Evolutionary conservation across 1,140 invertebrate genomes (phyloP).

Genomic region (Bombus waltoni): DNA sequence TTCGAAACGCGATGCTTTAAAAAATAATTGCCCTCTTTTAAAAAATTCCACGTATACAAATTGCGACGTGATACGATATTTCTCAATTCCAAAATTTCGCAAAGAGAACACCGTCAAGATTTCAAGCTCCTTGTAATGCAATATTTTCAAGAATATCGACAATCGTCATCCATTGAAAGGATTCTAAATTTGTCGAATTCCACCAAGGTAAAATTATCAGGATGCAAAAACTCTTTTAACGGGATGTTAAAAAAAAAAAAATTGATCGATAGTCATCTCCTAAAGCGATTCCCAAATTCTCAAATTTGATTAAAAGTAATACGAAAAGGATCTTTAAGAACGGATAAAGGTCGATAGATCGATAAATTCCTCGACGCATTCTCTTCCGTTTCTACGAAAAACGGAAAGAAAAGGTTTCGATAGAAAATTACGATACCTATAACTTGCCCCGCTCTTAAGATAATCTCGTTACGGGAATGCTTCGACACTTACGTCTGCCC

Average conservation of each 20-base stretch:
- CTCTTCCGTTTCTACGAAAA: neutral
- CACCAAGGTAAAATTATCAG: too few species aligned
- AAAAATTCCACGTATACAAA: too few species aligned
- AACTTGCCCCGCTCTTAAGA: neutral
- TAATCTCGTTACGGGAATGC: conserved; percentile 38
- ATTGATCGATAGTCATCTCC: too few species aligned
- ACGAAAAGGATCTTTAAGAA: neutral
- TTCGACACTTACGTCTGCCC: neutral
- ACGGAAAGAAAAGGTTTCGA: neutral
- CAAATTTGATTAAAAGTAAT: neutral
- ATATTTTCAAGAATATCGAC: too few species aligned
- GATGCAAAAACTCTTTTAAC: too few species aligned
- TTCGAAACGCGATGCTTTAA: rapidly evolving
- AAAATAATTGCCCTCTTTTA: too few species aligned
- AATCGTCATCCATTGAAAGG: too few species aligned
- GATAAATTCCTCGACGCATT: neutral
- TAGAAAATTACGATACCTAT: neutral
- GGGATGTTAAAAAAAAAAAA: neutral
- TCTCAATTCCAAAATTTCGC: too few species aligned
- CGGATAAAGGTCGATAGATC: neutral
- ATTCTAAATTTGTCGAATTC: too few species aligned
- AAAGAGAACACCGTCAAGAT: too few species aligned
- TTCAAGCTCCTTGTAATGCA: too few species aligned
- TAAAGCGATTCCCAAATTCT: neutral
- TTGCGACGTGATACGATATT: too few species aligned